Evolutionary conservation across 2,797 vertebrate genomes (phyloP).

Genomic region (Diceros bicornis): DNA sequence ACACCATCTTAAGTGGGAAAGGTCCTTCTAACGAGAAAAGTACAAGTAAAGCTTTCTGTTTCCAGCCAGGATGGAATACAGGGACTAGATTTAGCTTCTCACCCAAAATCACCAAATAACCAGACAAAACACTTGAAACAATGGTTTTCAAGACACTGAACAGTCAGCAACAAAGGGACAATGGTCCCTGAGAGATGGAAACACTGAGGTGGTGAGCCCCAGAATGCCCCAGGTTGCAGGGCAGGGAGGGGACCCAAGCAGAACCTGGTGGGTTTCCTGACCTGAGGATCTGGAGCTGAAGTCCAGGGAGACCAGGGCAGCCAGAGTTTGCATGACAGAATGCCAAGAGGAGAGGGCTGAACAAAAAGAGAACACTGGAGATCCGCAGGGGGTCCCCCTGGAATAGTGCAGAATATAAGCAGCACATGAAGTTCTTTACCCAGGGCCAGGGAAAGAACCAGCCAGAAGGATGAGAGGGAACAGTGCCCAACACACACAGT

Average conservation of each 20-base stretch:
- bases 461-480: not conserved
- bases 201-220: not conserved
- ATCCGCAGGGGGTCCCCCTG: not conserved
- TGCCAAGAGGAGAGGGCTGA: not conserved
- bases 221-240: not conserved
- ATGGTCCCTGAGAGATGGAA: not conserved
- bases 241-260: not conserved
- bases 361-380: not conserved
- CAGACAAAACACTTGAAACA: constrained; percentile 67
- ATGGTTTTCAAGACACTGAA: not conserved
- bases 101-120: constrained; percentile 63
- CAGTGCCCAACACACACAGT: not conserved
- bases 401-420: not conserved
- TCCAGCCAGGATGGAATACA: constrained; percentile 48
- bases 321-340: no score
- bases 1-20: not conserved
- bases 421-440: not conserved
- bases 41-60: constrained; percentile 26
- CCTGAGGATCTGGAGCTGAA: not conserved
- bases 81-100: constrained; percentile 47
- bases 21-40: constrained; percentile 51
- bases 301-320: not conserved
- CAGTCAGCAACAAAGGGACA: not conserved
- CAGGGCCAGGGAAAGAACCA: not conserved
- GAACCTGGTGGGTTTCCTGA: not conserved